These are phyloP conservation scores for Hippocampus mohnikei DNA, from an alignment of 2,113 vertebrate species.

Conservation along the genomic window DNA sequence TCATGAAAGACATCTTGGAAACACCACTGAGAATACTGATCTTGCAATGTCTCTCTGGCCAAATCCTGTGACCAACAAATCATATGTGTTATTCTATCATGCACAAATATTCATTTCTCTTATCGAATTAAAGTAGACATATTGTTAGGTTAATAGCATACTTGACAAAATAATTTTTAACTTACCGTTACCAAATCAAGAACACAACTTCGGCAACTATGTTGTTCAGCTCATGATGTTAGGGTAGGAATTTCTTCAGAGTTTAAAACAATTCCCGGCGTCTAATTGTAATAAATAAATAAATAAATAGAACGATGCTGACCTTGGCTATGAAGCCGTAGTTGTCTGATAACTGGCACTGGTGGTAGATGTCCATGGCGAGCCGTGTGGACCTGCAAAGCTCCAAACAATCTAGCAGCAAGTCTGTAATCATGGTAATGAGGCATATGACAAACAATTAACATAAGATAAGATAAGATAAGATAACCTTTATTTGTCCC, in stretches of 20 bases:
- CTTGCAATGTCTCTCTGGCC: slow-evolving; percentile 74
- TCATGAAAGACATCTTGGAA: slow-evolving; percentile 88
- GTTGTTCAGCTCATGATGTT: too few relatives aligned
- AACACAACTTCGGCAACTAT: not conserved
- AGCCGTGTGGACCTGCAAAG: slow-evolving; percentile 85
- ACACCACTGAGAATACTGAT: slow-evolving; percentile 81
- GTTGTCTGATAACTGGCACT: slow-evolving; percentile 88
- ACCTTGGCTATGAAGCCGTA: slow-evolving; percentile 85
- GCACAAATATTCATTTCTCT: slow-evolving; percentile 1
- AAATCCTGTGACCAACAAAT: slow-evolving; percentile 52
- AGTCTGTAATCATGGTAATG: slow-evolving; percentile 68
- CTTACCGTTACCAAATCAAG: not conserved
- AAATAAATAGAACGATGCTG: slow-evolving; percentile 15
- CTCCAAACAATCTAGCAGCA: slow-evolving; percentile 86
- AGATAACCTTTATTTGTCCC: too few relatives aligned
- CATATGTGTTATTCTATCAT: not conserved
- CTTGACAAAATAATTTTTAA: not conserved
- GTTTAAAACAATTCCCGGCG: too few relatives aligned
- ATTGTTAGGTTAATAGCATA: too few relatives aligned
- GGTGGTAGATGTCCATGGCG: slow-evolving; percentile 85
- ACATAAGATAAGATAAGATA: too few relatives aligned
- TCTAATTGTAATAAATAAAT: slow-evolving; percentile 2
- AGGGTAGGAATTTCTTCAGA: too few relatives aligned
- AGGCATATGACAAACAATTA: not conserved
- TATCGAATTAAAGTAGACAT: not conserved